phyloP scores from a whole-genome alignment of 53 echinoderm and acorn worm genomes.

The Echinarachnius parma region DNA sequence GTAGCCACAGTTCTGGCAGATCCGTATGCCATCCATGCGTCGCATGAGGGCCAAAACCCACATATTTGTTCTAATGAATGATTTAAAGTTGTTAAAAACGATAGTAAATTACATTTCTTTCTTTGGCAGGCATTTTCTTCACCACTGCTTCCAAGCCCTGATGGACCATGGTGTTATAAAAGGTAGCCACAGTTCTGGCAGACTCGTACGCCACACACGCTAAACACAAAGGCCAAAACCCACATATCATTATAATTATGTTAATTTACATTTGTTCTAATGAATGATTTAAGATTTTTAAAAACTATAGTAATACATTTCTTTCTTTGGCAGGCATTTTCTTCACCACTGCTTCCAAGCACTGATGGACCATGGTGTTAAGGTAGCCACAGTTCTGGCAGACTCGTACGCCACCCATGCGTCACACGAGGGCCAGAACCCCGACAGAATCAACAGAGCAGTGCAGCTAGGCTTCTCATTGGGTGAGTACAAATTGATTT shows the following conservation, averaged over 20 bases:
- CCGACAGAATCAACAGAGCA: constrained; percentile 55
- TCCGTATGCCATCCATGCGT: no score
- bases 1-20: constrained; percentile 75
- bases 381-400: constrained; percentile 75
- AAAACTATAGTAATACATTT: no score
- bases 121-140: constrained; percentile 82
- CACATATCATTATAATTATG: no score
- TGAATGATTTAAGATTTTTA: no score
- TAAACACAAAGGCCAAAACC: no score
- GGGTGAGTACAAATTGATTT: no score
- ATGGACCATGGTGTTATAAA: constrained; percentile 97
- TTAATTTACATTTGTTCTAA: no score
- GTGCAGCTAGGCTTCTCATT: constrained; percentile 74
- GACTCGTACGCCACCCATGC: constrained; percentile 66
- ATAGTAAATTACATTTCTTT: no score
- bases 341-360: constrained; percentile 98
- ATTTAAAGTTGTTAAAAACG: no score
- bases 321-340: constrained; percentile 78
- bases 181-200: constrained; percentile 78
- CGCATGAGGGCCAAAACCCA: no score
- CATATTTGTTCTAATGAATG: no score
- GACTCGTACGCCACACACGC: no score
- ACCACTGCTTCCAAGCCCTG: constrained; percentile 95
- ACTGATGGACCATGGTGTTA: constrained; percentile 93
- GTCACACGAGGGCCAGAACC: constrained; percentile 26